These are phyloP conservation scores for Ovibos moschatus DNA, from an alignment of 2,113 vertebrate genomes.

Conservation along the genomic window DNA sequence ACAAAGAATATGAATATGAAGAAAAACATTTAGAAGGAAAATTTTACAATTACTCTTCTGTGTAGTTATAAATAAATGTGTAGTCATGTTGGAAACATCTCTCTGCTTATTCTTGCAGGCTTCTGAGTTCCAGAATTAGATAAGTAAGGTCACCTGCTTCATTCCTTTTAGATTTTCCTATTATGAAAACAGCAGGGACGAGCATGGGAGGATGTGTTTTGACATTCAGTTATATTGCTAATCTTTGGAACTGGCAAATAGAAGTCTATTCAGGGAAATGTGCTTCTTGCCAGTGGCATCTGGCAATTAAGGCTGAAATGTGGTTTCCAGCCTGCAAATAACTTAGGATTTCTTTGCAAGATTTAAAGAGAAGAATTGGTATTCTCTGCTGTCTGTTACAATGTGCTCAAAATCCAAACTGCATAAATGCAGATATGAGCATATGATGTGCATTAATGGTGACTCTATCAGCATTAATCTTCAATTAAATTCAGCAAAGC, in stretches of 20 bases:
- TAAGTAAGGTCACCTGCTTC: not conserved
- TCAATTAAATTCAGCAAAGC: not conserved
- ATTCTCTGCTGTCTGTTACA: not conserved
- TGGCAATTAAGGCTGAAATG: constrained; percentile 66
- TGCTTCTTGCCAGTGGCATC: constrained; percentile 57
- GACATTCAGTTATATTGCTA: constrained; percentile 54
- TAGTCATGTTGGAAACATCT: not conserved
- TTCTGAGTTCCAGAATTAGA: not conserved
- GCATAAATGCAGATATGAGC: not conserved
- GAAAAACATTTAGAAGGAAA: not conserved
- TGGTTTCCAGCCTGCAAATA: constrained; percentile 50
- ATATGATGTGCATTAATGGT: not conserved
- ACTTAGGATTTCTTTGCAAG: constrained; percentile 11
- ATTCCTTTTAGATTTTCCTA: not conserved
- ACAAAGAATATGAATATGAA: not conserved
- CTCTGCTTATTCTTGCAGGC: not conserved
- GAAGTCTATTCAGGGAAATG: constrained; percentile 45
- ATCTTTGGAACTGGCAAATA: constrained; percentile 57
- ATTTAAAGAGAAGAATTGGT: constrained; percentile 24
- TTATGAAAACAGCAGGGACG: constrained; percentile 38
- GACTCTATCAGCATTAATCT: not conserved
- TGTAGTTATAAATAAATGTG: not conserved
- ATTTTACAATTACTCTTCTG: not conserved
- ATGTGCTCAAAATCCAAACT: not conserved
- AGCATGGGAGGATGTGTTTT: not conserved